phyloP scores from a whole-genome alignment of 1,140 invertebrate genomes.

The Atta colombica region DNA sequence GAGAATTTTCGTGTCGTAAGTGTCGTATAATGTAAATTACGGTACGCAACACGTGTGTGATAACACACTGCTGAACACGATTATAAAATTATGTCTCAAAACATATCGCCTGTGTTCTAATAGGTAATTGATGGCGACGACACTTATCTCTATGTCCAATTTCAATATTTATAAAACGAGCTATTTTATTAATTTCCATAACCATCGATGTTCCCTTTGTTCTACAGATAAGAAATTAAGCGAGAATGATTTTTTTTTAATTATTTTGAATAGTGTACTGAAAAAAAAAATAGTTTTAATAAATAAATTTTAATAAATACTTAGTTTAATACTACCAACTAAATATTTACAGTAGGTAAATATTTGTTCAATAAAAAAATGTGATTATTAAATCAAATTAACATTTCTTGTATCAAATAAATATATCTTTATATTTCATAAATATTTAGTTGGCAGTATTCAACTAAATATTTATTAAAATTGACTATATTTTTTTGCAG shows the following conservation, averaged over 20 bases:
- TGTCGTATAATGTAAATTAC: background rate
- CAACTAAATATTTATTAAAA: no score
- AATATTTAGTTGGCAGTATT: no score
- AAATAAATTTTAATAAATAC: no score
- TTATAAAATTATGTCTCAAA: background rate
- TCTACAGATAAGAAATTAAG: background rate
- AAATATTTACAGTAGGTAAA: no score
- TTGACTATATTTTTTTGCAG: no score
- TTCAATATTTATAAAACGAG: background rate
- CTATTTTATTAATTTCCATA: background rate
- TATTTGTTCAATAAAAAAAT: no score
- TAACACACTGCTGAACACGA: background rate
- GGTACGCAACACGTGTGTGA: conserved; percentile 7
- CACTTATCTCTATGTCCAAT: background rate
- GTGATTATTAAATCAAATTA: no score
- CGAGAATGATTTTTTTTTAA: background rate
- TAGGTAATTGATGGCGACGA: background rate
- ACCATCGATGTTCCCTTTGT: background rate
- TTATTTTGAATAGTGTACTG: background rate
- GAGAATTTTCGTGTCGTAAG: background rate
- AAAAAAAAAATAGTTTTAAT: no score
- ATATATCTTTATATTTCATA: no score
- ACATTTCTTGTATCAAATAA: no score
- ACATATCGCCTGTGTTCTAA: background rate
- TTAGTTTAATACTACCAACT: no score